Conservation (phyloP, 2,113 vertebrate species). For the Malurus melanocephalus region DNA sequence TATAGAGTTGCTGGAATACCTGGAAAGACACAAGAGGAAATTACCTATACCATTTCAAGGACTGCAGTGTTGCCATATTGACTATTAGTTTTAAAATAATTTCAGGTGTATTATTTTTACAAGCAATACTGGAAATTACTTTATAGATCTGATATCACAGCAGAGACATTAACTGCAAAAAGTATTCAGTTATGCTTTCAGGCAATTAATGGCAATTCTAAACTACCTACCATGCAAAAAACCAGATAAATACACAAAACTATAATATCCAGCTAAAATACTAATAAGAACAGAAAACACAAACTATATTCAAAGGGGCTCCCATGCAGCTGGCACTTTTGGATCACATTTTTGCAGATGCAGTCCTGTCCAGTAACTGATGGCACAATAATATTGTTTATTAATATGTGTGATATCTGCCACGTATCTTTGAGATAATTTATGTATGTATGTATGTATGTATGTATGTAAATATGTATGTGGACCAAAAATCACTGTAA, state of each 20-base stretch:
- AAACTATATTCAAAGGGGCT: background rate
- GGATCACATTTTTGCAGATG: background rate
- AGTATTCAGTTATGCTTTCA: background rate
- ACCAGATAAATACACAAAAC: background rate
- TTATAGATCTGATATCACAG: background rate
- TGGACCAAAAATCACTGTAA: background rate
- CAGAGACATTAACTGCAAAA: background rate
- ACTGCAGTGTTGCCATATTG: background rate
- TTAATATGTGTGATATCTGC: background rate
- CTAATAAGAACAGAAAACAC: background rate
- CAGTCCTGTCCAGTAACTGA: background rate
- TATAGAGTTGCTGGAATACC: background rate
- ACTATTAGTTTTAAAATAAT: background rate
- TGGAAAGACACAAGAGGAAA: background rate
- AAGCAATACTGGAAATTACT: background rate
- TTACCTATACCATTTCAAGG: background rate
- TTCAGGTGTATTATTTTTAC: background rate
- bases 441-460: background rate
- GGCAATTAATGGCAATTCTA: background rate
- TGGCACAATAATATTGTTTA: background rate
- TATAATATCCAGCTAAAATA: constrained; percentile 1
- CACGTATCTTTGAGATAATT: background rate
- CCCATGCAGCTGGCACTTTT: background rate
- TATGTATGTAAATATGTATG: background rate
- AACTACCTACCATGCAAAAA: background rate